Percentiles rank a stretch among this genome's conserved stretches.
Evolutionary conservation across 2,797 vertebrate species (phyloP).

Genomic region (Neosilurus hyrtlii): DNA sequence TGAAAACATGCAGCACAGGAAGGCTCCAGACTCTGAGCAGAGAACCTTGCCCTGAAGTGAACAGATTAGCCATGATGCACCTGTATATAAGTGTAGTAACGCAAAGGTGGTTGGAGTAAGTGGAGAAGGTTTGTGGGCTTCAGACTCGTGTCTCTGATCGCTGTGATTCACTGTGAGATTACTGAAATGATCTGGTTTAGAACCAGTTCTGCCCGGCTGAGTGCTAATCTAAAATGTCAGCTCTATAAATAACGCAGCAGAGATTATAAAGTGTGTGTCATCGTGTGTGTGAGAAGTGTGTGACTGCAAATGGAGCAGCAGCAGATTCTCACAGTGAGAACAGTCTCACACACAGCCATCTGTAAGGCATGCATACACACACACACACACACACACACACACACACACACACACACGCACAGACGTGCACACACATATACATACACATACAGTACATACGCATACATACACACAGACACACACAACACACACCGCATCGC

Average conservation of each 20-base stretch:
- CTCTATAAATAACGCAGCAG: constrained; percentile 56
- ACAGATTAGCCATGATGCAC: constrained; percentile 7
- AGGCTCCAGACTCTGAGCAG: not conserved
- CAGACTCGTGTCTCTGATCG: not conserved
- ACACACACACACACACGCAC: not conserved
- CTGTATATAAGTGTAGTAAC: not conserved
- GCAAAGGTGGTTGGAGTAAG: not conserved
- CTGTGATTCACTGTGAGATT: not conserved
- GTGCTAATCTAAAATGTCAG: constrained; percentile 54
- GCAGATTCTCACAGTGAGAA: constrained; percentile 23
- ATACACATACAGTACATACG: too few species aligned
- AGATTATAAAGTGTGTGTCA: constrained; percentile 48
- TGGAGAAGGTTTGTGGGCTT: not conserved
- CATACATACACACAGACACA: not conserved
- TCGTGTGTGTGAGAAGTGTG: constrained; percentile 39
- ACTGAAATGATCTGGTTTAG: constrained; percentile 16
- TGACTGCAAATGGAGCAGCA: constrained; percentile 31
- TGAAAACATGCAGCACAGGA: not conserved
- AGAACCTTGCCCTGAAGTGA: not conserved
- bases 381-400: not conserved
- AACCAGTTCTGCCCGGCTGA: constrained; percentile 49
- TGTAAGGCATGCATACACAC: constrained; percentile 19
- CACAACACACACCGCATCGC: too few species aligned
- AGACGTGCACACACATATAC: too few species aligned
- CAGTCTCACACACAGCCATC: constrained; percentile 53